Evolutionary conservation across 2,888 invertebrate genomes (phyloP).

Genomic region (Anthoptus insignis): DNA sequence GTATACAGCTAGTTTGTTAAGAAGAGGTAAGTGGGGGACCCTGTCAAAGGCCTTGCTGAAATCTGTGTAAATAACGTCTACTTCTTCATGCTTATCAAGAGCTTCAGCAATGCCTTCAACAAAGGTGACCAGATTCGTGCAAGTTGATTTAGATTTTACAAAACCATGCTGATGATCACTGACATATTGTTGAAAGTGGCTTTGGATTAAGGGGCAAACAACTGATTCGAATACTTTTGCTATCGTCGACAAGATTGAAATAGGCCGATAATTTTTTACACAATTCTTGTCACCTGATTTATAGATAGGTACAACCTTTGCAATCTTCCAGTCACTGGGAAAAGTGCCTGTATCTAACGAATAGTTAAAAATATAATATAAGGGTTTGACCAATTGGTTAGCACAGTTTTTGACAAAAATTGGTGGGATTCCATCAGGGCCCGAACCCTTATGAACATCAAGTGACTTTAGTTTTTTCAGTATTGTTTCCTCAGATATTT

Average conservation of each 20-base stretch:
- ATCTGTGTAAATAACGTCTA: constrained; percentile 34
- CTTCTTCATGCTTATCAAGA: constrained; percentile 8
- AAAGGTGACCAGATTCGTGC: not conserved
- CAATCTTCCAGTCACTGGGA: constrained; percentile 5
- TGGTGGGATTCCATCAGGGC: constrained; percentile 8
- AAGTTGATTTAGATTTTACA: not conserved
- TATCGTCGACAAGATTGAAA: not conserved
- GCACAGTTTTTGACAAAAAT: not conserved
- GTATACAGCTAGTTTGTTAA: constrained; percentile 11
- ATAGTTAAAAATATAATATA: not conserved
- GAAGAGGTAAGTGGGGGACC: constrained; percentile 10
- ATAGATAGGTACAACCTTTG: not conserved
- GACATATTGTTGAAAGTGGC: not conserved
- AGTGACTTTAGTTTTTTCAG: not conserved
- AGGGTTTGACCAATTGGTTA: not conserved
- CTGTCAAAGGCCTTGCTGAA: constrained; percentile 36
- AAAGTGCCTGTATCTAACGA: not conserved
- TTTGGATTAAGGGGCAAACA: not conserved
- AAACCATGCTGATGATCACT: constrained; percentile 11
- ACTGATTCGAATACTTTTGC: constrained; percentile 1
- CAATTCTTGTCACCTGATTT: not conserved
- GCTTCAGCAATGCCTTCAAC: constrained; percentile 2
- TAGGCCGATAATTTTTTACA: constrained; percentile 1
- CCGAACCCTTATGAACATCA: not conserved
- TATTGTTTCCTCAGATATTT: not conserved